phyloP scores from a whole-genome alignment of 1,140 invertebrate genomes.

The Thereuonema tuberculata region DNA sequence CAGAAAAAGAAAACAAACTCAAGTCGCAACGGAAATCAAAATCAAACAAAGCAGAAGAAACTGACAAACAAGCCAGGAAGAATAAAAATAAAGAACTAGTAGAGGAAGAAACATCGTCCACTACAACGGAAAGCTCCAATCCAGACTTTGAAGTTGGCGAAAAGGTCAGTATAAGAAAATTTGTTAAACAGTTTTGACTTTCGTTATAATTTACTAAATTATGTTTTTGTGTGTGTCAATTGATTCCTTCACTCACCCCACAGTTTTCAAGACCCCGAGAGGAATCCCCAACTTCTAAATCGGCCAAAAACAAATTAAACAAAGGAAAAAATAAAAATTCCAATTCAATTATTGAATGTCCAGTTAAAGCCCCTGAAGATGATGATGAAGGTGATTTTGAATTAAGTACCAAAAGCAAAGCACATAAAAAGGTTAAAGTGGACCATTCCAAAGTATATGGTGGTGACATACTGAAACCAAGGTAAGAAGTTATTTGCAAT shows the following conservation, averaged over 20 bases:
- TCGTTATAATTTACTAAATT: background rate
- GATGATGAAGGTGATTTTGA: slow-evolving; percentile 31
- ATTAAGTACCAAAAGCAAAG: slow-evolving; percentile 32
- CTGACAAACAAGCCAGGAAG: background rate
- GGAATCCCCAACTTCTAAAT: no score
- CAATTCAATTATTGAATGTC: no score
- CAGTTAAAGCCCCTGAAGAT: background rate
- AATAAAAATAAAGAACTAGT: slow-evolving; percentile 21
- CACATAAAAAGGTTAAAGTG: slow-evolving; percentile 32
- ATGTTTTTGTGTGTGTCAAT: slow-evolving; percentile 7
- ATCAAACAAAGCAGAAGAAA: background rate
- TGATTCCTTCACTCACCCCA: slow-evolving; percentile 16
- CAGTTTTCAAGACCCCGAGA: no score
- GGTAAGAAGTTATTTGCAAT: no score
- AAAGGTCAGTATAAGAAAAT: slow-evolving; percentile 11
- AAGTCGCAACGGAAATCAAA: background rate
- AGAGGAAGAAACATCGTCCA: slow-evolving; percentile 55
- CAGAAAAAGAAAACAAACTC: background rate
- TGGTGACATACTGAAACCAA: slow-evolving; percentile 30
- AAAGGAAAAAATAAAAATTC: no score
- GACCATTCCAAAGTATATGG: slow-evolving; percentile 29
- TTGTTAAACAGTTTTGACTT: background rate
- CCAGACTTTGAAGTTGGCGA: slow-evolving; percentile 37
- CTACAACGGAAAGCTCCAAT: slow-evolving; percentile 52
- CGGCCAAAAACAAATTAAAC: no score